Evolutionary conservation across 2,113 vertebrate species (phyloP).

Genomic region (Rhynchomys soricoides): DNA sequence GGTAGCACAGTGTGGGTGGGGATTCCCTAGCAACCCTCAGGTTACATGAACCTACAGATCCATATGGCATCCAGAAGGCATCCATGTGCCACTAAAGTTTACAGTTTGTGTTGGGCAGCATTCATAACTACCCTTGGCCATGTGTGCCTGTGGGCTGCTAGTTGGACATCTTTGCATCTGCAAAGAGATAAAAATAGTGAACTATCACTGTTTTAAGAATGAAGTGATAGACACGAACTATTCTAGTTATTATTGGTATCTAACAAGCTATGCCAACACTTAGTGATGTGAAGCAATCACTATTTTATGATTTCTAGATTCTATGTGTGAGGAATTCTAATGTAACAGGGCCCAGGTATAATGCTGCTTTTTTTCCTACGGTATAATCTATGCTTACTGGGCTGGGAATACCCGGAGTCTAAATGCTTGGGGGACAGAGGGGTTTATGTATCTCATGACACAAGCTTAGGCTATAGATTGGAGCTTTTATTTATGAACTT

Average conservation of each 20-base stretch:
- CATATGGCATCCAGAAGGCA: not conserved
- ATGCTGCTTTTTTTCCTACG: not conserved
- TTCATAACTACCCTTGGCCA: not conserved
- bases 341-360: not conserved
- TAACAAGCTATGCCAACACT: not conserved
- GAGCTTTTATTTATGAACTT: not conserved
- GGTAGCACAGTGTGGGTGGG: not conserved
- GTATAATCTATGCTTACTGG: not conserved
- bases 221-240: not conserved
- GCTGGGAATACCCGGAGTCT: not conserved
- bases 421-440: not conserved
- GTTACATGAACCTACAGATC: not conserved
- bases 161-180: not conserved
- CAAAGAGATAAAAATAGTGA: not conserved
- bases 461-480: not conserved
- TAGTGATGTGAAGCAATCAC: not conserved
- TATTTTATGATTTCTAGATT: not conserved
- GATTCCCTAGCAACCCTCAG: not conserved
- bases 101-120: not conserved
- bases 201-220: conserved; percentile 37
- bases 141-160: not conserved
- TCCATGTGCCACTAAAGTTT: not conserved
- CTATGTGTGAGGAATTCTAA: not conserved
- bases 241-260: not conserved
- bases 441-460: not conserved